Percentiles rank a stretch among this genome's conserved stretches.
Evolutionary conservation across 2,797 vertebrate genomes (phyloP).

Genomic region (Distichodus sexfasciatus): DNA sequence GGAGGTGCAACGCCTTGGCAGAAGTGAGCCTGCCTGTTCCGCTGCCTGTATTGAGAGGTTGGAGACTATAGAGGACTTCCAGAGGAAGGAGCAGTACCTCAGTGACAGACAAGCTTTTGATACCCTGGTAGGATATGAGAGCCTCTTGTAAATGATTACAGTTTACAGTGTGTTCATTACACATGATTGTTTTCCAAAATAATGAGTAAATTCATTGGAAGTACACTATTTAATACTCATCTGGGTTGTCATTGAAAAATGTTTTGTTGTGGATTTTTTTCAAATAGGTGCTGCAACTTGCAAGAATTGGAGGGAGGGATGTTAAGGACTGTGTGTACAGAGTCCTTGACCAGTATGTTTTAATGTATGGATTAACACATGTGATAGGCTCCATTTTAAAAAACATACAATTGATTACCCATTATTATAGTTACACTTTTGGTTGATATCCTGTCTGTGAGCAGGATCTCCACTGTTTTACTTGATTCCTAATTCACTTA

Average conservation of each 20-base stretch:
- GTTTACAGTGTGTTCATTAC: neutral
- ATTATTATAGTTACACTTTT: no score
- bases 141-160: no score
- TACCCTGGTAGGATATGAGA: neutral
- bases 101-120: neutral
- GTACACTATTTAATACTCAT: neutral
- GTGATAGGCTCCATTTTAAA: no score
- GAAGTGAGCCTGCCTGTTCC: constrained; percentile 5
- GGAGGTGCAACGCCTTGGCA: neutral
- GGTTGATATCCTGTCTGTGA: no score
- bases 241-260: no score
- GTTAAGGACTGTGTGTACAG: neutral
- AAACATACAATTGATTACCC: no score
- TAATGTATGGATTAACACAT: no score
- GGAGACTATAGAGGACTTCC: neutral
- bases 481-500: no score
- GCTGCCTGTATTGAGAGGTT: neutral
- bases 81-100: neutral
- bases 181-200: neutral
- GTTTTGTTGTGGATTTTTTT: no score
- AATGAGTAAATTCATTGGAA: no score
- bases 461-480: no score
- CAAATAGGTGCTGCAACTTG: neutral
- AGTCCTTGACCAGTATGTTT: neutral
- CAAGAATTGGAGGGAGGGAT: no score